Percentiles rank a stretch among this genome's conserved stretches.
These are phyloP conservation scores for Amphipyra tragopoginis DNA, from an alignment of 2,888 invertebrate species.

Conservation along the genomic window DNA sequence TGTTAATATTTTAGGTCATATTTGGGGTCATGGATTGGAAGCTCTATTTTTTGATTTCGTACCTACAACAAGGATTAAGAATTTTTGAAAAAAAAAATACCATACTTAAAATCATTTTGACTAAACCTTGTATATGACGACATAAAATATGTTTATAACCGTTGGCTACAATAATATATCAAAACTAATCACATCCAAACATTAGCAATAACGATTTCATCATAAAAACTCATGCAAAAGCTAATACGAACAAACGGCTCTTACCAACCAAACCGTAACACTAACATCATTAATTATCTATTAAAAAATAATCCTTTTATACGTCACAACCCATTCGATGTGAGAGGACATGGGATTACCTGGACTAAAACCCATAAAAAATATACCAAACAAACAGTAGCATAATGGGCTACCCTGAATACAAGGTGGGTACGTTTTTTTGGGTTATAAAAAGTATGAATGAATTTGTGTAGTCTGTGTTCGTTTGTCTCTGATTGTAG, in stretches of 20 bases:
- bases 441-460: conserved; percentile 56
- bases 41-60: too few species aligned
- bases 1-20: too few species aligned
- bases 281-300: conserved; percentile 87
- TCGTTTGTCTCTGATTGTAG: conserved; percentile 22
- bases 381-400: conserved; percentile 80
- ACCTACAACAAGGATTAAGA: too few species aligned
- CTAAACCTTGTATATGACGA: too few species aligned
- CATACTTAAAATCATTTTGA: too few species aligned
- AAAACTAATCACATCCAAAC: conserved; percentile 26
- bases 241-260: conserved; percentile 49
- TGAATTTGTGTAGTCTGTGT: conserved; percentile 34
- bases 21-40: too few species aligned
- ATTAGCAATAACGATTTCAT: conserved; percentile 20
- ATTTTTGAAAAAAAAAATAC: too few species aligned
- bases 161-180: conserved; percentile 23
- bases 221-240: conserved; percentile 54
- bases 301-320: conserved; percentile 88
- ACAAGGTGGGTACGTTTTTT: conserved; percentile 67
- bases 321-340: conserved; percentile 84
- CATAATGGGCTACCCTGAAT: conserved; percentile 78
- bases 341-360: conserved; percentile 87
- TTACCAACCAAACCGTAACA: conserved; percentile 66
- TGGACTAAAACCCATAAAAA: conserved; percentile 85
- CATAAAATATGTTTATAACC: neutral